These are phyloP conservation scores for Serinus canaria DNA, from an alignment of 2,113 vertebrate species.

Conservation along the genomic window DNA sequence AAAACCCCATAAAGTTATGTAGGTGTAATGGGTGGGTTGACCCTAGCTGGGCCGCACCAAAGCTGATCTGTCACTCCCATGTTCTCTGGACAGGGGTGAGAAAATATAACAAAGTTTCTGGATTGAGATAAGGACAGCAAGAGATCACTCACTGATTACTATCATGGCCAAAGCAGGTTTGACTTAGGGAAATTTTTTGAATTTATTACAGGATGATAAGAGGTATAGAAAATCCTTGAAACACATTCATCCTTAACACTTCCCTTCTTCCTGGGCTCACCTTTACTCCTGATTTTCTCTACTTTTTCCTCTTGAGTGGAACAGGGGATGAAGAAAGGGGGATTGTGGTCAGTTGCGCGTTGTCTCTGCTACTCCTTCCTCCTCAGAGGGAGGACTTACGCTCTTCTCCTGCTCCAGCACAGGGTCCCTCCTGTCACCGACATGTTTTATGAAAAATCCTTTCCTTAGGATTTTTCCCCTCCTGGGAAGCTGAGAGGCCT, in stretches of 20 bases:
- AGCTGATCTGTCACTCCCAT: not conserved
- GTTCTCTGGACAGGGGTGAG: not conserved
- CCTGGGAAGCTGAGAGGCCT: too few species aligned
- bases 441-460: too few species aligned
- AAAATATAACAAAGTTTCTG: not conserved
- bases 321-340: rapidly evolving
- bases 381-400: not conserved
- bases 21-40: not conserved
- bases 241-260: not conserved
- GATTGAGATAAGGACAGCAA: not conserved
- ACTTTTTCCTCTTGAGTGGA: rapidly evolving
- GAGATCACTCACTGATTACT: not conserved
- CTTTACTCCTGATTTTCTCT: not conserved
- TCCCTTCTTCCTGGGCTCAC: not conserved
- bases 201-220: not conserved
- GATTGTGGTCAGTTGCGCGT: rapidly evolving
- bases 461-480: too few species aligned
- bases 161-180: rapidly evolving
- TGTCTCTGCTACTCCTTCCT: not conserved
- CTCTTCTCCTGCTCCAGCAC: not conserved
- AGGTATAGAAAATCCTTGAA: not conserved
- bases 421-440: too few species aligned
- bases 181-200: not conserved
- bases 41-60: not conserved
- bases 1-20: not conserved